These are phyloP conservation scores for Saguinus imperator DNA, from an alignment of 2,113 vertebrate species.

Conservation along the genomic window DNA sequence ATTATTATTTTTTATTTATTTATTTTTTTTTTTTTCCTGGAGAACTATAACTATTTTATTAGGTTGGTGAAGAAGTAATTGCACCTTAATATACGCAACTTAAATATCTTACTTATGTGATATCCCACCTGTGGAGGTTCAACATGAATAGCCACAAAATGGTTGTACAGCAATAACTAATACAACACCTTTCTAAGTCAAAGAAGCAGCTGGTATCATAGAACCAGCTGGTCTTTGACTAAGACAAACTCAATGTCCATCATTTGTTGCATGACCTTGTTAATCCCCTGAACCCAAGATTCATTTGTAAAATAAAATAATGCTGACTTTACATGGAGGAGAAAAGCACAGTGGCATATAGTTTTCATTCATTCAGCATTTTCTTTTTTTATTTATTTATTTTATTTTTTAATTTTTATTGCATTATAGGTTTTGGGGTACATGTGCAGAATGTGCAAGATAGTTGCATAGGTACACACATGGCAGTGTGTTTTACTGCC, in stretches of 20 bases:
- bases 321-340: background rate
- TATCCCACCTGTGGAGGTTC: background rate
- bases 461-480: no score
- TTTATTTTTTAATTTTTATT: no score
- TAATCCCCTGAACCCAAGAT: background rate
- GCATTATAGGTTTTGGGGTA: no score
- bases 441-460: no score
- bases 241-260: background rate
- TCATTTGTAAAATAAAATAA: background rate
- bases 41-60: background rate
- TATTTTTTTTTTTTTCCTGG: background rate
- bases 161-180: background rate
- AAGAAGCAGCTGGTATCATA: background rate
- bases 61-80: no score
- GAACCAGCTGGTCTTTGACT: background rate
- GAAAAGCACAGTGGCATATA: background rate
- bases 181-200: background rate
- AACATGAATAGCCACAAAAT: background rate
- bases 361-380: background rate
- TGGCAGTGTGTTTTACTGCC: no score
- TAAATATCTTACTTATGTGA: background rate
- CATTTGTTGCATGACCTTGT: background rate
- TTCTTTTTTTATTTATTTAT: no score
- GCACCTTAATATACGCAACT: background rate
- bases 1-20: no score